Conservation (phyloP, 2,113 vertebrate genomes). For the Chloroceryle aenea region DNA sequence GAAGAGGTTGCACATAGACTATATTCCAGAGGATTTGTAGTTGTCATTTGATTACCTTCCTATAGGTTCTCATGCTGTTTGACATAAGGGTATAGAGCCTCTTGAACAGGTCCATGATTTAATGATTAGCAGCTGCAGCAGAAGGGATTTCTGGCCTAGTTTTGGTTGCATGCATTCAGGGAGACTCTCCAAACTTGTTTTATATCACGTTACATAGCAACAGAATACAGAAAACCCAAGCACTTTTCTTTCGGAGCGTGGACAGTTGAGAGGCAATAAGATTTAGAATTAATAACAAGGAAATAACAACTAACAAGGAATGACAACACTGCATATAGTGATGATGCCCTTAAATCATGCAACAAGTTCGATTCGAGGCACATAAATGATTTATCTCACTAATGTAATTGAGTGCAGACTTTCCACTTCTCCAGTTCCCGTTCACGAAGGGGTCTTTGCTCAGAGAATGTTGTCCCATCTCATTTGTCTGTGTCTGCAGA, state of each 20-base stretch:
- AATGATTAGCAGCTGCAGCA: constrained; percentile 66
- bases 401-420: background rate
- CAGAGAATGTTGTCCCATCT: background rate
- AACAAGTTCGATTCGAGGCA: background rate
- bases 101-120: constrained; percentile 70
- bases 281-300: constrained; percentile 52
- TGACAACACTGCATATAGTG: background rate
- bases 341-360: constrained; percentile 35
- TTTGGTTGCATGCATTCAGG: constrained; percentile 39
- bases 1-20: background rate
- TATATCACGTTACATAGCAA: constrained; percentile 74
- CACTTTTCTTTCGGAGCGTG: background rate
- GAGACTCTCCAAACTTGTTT: constrained; percentile 62
- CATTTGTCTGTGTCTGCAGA: background rate
- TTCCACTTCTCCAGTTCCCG: constrained; percentile 1
- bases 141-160: constrained; percentile 56
- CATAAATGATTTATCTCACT: constrained; percentile 34
- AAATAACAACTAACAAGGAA: constrained; percentile 48
- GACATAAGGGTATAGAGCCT: background rate
- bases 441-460: background rate
- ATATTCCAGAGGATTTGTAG: background rate
- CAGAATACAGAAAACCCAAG: constrained; percentile 43
- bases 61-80: constrained; percentile 1
- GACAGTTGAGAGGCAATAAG: background rate
- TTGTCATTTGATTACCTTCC: background rate